Evolutionary conservation across 2,888 invertebrate species (phyloP), one percentile per base, ranked within the genome.

Genomic region (Ferrisia virgata): DNA sequence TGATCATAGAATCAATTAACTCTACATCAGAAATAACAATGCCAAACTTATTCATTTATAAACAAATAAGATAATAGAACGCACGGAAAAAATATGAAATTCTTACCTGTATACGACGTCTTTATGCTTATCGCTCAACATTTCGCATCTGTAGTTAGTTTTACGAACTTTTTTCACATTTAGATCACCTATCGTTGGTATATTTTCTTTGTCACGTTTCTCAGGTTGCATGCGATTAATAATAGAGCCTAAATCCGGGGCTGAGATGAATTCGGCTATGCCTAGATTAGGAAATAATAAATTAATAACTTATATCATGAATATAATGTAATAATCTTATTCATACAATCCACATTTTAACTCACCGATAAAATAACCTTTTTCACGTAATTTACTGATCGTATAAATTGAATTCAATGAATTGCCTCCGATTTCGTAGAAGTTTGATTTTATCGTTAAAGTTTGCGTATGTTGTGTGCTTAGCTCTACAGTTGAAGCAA

Each of bases 381-480:
- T 92, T 84, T 95, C 94, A 76, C 93, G 90, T 79, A 96, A 88
- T 87, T 92, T 91, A 0, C 94, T 94, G 6, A 96, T 94, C 0
- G 95, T 95, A 86, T 92, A 93, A 85, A 96, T 93, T 0, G 96
- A 95, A 88, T 96, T 96, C 25, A 96, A 90, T 0, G 96, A 96
- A 87, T 96, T 95, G 13, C 96, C 96, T 1, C 96, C 96, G 58
- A 96, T 90, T 86, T 94, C 93, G 88, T 94, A 96, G 88, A 96
- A 96, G 86, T 95, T 87, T 0, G 93, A 92, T 22, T 92, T 89
- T 0, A 92, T 87, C 0, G 92, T 91, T 8, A 95, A 89, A 0
- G 91, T 91, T 0, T 91, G 90, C 0, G 91, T 91, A 0, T 91
- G 90, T 6, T 94, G 90, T 0, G 91, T 90, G 0, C 93, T 91